phyloP scores from a whole-genome alignment of 2,113 vertebrate genomes.

The Archocentrus centrarchus region DNA sequence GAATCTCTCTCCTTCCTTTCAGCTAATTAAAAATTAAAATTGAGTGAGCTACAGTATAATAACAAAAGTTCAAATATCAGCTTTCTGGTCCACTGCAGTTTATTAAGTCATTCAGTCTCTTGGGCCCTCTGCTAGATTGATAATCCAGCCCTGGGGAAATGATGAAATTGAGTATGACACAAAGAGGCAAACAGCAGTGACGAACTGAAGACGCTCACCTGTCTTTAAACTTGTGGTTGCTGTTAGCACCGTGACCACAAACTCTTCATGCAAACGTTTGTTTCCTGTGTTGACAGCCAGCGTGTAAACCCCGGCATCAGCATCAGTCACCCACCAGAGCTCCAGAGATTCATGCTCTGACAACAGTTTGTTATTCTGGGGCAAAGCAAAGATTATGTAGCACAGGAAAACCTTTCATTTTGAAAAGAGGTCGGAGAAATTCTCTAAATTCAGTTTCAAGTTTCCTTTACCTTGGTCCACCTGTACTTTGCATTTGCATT shows the following conservation, averaged over 20 bases:
- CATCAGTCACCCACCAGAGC: slow-evolving; percentile 52
- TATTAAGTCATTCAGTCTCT: slow-evolving; percentile 52
- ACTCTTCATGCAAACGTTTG: slow-evolving; percentile 28
- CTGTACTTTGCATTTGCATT: slow-evolving; percentile 6
- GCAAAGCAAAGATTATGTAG: slow-evolving; percentile 27
- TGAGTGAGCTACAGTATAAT: slow-evolving; percentile 52
- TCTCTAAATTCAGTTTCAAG: no score
- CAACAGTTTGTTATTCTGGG: slow-evolving; percentile 54
- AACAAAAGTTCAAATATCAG: slow-evolving; percentile 62
- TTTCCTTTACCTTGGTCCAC: slow-evolving; percentile 73
- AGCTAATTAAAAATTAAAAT: slow-evolving; percentile 65
- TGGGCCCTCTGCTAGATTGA: slow-evolving; percentile 34
- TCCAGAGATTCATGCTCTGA: slow-evolving; percentile 53
- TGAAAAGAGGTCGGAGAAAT: neutral
- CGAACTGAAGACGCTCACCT: slow-evolving; percentile 51
- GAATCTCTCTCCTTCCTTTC: slow-evolving; percentile 42
- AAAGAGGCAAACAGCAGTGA: slow-evolving; percentile 10
- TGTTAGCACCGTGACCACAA: slow-evolving; percentile 54
- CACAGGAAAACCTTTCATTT: neutral
- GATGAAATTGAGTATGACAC: slow-evolving; percentile 42
- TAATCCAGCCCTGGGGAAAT: slow-evolving; percentile 58
- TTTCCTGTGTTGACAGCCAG: slow-evolving; percentile 53
- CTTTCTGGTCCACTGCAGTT: slow-evolving; percentile 52
- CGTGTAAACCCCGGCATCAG: slow-evolving; percentile 60
- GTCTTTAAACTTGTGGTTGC: slow-evolving; percentile 27